These are phyloP conservation scores for Cotesia glomerata DNA, from an alignment of 1,140 invertebrate genomes.

Conservation along the genomic window DNA sequence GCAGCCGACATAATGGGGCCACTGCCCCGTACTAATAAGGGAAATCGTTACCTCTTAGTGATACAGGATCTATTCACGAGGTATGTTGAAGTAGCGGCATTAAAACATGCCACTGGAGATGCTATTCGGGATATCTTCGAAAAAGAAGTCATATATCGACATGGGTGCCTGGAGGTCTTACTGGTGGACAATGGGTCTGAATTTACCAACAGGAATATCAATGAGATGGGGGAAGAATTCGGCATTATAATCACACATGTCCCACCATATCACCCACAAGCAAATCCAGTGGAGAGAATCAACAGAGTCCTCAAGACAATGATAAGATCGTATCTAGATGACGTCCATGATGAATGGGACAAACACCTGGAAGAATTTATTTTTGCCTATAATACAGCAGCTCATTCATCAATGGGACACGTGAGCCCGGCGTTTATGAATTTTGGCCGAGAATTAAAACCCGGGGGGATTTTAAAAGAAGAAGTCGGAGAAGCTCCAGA, in stretches of 20 bases:
- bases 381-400: background rate
- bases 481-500: too few relatives aligned
- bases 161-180: slow-evolving; percentile 45
- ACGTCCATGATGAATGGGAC: background rate
- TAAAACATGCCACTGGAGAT: background rate
- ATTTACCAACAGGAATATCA: slow-evolving; percentile 15
- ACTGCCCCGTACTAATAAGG: background rate
- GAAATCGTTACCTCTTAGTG: background rate
- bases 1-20: background rate
- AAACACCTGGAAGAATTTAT: background rate
- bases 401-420: background rate
- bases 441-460: background rate
- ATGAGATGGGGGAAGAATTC: background rate
- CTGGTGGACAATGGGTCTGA: slow-evolving; percentile 49
- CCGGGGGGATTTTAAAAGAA: too few relatives aligned
- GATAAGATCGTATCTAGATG: background rate
- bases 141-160: slow-evolving; percentile 48
- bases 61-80: background rate
- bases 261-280: slow-evolving; percentile 17
- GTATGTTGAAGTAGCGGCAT: background rate
- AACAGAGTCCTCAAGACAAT: slow-evolving; percentile 4
- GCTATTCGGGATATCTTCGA: background rate
- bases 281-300: slow-evolving; percentile 22
- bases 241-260: slow-evolving; percentile 8
- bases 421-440: background rate